A percentile compares a stretch with the other conserved stretches of the same genome.
phyloP scores from a whole-genome alignment of 2,888 invertebrate species.

The Acanthosepion esculentum region DNA sequence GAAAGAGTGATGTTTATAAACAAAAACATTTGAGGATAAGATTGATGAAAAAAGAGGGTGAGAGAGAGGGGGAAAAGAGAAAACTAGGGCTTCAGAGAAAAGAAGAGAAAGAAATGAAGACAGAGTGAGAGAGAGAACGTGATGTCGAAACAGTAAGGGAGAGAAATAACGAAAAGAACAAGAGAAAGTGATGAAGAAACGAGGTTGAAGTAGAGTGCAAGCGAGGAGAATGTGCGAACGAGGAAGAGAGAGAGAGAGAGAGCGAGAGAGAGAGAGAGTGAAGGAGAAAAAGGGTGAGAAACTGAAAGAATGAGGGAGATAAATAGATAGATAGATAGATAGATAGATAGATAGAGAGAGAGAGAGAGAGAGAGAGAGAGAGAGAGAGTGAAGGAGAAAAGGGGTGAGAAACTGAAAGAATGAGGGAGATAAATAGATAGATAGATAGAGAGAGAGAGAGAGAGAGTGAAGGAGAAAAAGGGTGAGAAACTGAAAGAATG shows the following conservation, averaged over 20 bases:
- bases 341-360: not conserved
- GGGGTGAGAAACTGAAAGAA: too few species aligned
- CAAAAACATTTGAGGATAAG: not conserved
- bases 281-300: not conserved
- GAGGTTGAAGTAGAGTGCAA: not conserved
- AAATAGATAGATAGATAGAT: not conserved
- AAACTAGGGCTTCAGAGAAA: too few species aligned
- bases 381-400: not conserved
- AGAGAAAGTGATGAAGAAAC: not conserved
- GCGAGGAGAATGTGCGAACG: too few species aligned
- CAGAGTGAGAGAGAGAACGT: not conserved
- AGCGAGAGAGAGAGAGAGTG: not conserved
- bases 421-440: too few species aligned
- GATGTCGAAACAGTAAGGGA: too few species aligned
- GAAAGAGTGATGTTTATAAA: not conserved
- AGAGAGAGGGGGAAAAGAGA: not conserved
- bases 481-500: too few species aligned
- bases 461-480: too few species aligned
- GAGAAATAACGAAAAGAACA: too few species aligned
- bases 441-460: too few species aligned
- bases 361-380: not conserved
- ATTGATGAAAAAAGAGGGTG: not conserved
- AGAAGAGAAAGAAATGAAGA: too few species aligned
- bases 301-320: not conserved
- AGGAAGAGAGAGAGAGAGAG: not conserved